Conservation (phyloP, 2,888 invertebrate genomes). For the Apotomis betuletana region DNA sequence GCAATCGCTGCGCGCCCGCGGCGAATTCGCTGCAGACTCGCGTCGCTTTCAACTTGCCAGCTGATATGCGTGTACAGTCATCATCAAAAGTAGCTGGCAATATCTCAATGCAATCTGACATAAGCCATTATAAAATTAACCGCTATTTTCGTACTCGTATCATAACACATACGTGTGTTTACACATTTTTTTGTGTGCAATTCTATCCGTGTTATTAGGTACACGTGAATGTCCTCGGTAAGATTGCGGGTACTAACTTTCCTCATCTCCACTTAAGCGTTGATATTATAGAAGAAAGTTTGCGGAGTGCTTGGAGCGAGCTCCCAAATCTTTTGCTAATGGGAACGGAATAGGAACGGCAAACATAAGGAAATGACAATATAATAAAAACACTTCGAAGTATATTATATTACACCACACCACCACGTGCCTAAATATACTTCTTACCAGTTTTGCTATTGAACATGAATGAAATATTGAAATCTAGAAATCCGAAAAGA, state of each 20-base stretch:
- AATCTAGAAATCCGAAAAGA: no score
- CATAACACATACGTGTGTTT: background rate
- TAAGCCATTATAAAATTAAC: no score
- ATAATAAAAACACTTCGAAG: background rate
- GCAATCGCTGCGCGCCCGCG: no score
- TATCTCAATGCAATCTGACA: no score
- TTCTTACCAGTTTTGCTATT: no score
- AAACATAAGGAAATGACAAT: constrained; percentile 2
- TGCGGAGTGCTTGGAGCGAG: constrained; percentile 19
- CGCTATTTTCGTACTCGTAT: no score
- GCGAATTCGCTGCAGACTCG: no score
- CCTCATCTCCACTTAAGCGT: constrained; percentile 31
- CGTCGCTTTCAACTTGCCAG: no score
- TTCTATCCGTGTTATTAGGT: background rate
- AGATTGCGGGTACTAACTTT: constrained; percentile 30
- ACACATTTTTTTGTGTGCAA: background rate
- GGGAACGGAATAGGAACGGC: constrained; percentile 15
- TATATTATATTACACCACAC: background rate
- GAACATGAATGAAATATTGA: no score
- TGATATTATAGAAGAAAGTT: constrained; percentile 34
- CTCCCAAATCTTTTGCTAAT: constrained; percentile 32
- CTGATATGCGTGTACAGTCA: no score
- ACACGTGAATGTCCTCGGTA: background rate
- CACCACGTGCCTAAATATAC: background rate
- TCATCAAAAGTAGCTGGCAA: no score